Base-by-base conservation (phyloP, 2,797 vertebrate genomes). In the Tokudaia tokunoshimensis region DNA sequence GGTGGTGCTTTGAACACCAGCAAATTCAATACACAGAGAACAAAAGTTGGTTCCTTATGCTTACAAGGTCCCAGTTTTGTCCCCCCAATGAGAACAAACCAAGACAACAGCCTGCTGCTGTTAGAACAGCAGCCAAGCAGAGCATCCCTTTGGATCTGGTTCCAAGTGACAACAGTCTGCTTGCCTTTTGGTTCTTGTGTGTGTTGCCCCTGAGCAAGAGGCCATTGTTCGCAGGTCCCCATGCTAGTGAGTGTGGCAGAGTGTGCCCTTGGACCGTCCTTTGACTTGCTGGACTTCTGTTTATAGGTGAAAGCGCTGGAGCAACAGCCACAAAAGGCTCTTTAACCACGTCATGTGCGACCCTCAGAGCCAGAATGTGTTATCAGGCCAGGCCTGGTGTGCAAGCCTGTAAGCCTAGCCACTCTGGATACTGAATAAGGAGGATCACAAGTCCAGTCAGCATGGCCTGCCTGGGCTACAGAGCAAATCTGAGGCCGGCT, bases 1-100 rank as follows among this genome's bases (percentile, higher is more conserved):
- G 20, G 79, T 37, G 31, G 24, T 26, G 61, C n/a, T 85, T 44
- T 94, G 93, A 31, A 55, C 29, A 4, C 61, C 57, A 79, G 52
- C 52, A 85, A 31, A 31, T 29, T 47, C 78, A 92, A 37, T 50
- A 47, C 1, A 79, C 29, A 57, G 67, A 82, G 81, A 92, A 83
- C 1, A 82, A 65, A 91, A 82, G 85, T 57, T 78, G 34, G 11
- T 78, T 96, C 61, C 17, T 89, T 95, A 26, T 82, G 55, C 70
- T 59, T 72, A 87, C 91, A 95, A 86, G 52, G 41, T 74, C 41
- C 29, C 37, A 63, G 44, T 9, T 93, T 14, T 26, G 52, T 65
- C 41, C 76, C 2, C 6, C 76, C 29, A 20, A 61, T 34, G 75
- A 76, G 59, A 47, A 55, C 88, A 95, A 81, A 41, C 6, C 24